A percentile compares a stretch with the other conserved stretches of the same genome.
Conservation (phyloP, 1,140 invertebrate genomes). For the Wiebesia pumilae region DNA sequence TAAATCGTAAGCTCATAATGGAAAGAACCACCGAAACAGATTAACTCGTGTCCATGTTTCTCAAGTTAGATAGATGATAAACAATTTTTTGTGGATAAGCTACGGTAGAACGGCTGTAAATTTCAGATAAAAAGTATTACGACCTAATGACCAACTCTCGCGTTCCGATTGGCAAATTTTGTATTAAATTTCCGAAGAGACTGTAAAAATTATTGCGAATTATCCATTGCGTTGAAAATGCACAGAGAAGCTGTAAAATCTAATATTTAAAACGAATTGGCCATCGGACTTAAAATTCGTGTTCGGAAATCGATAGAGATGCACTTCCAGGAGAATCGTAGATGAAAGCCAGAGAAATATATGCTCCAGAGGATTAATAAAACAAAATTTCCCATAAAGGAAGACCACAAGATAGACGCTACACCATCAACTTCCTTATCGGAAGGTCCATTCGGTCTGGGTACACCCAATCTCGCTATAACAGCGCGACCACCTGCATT, state of each 20-base stretch:
- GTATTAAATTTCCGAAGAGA: too few relatives aligned
- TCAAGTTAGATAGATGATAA: too few relatives aligned
- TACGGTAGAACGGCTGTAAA: too few relatives aligned
- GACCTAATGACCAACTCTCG: too few relatives aligned
- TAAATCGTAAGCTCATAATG: too few relatives aligned
- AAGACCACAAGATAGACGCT: neutral
- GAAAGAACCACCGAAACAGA: too few relatives aligned
- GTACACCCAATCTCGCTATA: conserved; percentile 13
- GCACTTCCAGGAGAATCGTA: neutral
- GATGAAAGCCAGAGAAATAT: neutral
- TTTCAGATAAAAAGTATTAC: too few relatives aligned
- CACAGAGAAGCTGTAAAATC: neutral
- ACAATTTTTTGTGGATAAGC: too few relatives aligned
- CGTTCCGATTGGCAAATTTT: too few relatives aligned
- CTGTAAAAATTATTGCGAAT: too few relatives aligned
- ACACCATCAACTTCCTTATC: conserved; percentile 9
- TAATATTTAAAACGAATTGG: neutral
- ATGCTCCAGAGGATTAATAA: conserved; percentile 15
- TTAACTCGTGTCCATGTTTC: too few relatives aligned
- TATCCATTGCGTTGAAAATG: too few relatives aligned
- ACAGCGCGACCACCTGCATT: conserved; percentile 30
- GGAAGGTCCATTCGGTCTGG: neutral
- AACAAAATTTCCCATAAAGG: neutral
- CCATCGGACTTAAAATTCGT: neutral
- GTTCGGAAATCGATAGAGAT: neutral